These are phyloP conservation scores for Mesaphorura yosii DNA, from an alignment of 1,140 invertebrate species.

Conservation along the genomic window DNA sequence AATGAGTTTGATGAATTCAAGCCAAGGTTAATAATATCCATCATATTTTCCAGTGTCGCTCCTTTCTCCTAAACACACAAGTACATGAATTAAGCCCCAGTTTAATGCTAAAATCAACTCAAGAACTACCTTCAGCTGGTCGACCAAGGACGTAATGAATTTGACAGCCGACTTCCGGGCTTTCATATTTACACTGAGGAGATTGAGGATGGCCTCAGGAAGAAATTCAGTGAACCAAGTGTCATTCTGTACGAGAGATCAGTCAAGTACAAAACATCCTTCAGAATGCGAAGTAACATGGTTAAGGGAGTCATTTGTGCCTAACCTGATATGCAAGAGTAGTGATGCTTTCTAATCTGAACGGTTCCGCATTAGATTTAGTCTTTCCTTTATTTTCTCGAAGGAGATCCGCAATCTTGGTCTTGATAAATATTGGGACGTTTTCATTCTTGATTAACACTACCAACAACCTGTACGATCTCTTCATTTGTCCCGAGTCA, in stretches of 20 bases:
- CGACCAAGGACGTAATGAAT: constrained; percentile 8
- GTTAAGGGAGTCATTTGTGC: not conserved
- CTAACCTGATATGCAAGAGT: constrained; percentile 2
- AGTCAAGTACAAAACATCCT: not conserved
- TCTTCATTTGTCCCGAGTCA: constrained; percentile 13
- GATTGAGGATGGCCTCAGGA: constrained; percentile 24
- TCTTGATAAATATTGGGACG: not conserved
- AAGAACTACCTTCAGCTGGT: constrained; percentile 16
- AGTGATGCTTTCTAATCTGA: constrained; percentile 24
- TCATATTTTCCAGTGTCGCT: constrained; percentile 3
- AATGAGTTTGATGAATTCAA: constrained; percentile 10
- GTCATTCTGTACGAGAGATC: constrained; percentile 13
- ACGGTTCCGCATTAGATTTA: constrained; percentile 24
- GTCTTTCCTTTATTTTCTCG: constrained; percentile 14
- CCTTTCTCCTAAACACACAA: not conserved
- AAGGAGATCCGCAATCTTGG: constrained; percentile 5
- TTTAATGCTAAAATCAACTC: not conserved
- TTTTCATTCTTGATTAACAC: constrained; percentile 10
- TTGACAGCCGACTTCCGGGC: constrained; percentile 17
- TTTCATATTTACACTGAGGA: constrained; percentile 26
- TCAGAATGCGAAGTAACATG: too few relatives aligned
- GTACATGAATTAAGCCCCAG: not conserved
- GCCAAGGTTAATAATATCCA: constrained; percentile 11
- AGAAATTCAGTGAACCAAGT: constrained; percentile 21
- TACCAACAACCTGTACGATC: constrained; percentile 14